Conservation (phyloP, 2,113 vertebrate genomes). For the Corythaixoides concolor region DNA sequence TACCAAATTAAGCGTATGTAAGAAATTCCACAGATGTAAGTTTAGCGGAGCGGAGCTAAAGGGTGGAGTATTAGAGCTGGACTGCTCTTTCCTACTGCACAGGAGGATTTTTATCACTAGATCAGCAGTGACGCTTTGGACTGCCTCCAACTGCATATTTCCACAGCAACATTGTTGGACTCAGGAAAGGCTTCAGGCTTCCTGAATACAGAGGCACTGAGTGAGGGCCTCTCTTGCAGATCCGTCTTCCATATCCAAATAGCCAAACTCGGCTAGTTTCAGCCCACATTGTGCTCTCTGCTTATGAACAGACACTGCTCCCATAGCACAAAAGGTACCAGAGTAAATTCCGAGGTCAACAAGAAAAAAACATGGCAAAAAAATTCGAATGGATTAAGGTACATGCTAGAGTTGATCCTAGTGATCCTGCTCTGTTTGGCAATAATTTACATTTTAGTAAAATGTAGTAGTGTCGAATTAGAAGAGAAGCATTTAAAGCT, state of each 20-base stretch:
- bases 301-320: neutral
- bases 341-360: neutral
- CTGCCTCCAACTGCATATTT: neutral
- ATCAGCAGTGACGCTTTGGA: neutral
- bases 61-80: neutral
- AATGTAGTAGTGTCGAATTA: neutral
- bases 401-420: neutral
- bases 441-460: neutral
- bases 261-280: neutral
- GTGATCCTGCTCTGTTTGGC: neutral
- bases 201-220: neutral
- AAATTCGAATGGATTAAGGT: neutral
- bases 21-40: neutral
- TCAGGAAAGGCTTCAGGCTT: neutral
- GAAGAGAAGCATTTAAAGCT: neutral
- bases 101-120: neutral
- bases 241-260: neutral
- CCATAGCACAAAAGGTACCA: neutral
- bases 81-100: neutral
- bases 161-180: neutral
- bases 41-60: neutral
- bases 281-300: accelerated
- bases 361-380: neutral
- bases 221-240: neutral
- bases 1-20: neutral